These are phyloP conservation scores for Cylas formicarius DNA, from an alignment of 1,140 invertebrate genomes.

Conservation along the genomic window DNA sequence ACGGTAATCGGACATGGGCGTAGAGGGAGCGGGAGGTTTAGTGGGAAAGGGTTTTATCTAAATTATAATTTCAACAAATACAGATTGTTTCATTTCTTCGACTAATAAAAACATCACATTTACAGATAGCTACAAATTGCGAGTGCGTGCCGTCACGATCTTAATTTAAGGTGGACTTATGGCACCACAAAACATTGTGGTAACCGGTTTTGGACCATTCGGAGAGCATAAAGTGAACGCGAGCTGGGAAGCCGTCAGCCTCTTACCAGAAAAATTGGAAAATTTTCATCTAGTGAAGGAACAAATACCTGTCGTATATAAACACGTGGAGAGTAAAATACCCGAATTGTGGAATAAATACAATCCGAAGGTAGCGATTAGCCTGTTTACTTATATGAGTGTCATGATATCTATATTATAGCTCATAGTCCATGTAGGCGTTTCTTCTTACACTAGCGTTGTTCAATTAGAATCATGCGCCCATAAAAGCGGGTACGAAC, in stretches of 20 bases:
- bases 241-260: conserved; percentile 68
- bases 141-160: no score
- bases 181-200: conserved; percentile 37
- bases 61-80: not conserved
- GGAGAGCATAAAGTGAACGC: conserved; percentile 59
- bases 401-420: conserved; percentile 29
- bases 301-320: conserved; percentile 62
- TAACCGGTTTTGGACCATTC: conserved; percentile 74
- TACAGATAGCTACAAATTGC: no score
- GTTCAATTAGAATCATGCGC: conserved; percentile 55
- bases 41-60: not conserved
- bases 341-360: conserved; percentile 57
- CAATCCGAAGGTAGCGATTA: conserved; percentile 53
- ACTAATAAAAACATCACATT: no score
- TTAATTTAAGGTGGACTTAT: no score
- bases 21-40: not conserved
- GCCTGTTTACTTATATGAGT: not conserved
- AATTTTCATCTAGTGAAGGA: conserved; percentile 50
- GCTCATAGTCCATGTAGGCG: conserved; percentile 60
- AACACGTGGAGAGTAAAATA: conserved; percentile 51
- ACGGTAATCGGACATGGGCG: not conserved
- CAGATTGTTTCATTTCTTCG: no score
- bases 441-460: conserved; percentile 46
- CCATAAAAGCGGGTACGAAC: conserved; percentile 49
- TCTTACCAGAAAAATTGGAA: conserved; percentile 47